Evolutionary conservation across 1,140 invertebrate genomes (phyloP).

Genomic region (Triops cancriformis): DNA sequence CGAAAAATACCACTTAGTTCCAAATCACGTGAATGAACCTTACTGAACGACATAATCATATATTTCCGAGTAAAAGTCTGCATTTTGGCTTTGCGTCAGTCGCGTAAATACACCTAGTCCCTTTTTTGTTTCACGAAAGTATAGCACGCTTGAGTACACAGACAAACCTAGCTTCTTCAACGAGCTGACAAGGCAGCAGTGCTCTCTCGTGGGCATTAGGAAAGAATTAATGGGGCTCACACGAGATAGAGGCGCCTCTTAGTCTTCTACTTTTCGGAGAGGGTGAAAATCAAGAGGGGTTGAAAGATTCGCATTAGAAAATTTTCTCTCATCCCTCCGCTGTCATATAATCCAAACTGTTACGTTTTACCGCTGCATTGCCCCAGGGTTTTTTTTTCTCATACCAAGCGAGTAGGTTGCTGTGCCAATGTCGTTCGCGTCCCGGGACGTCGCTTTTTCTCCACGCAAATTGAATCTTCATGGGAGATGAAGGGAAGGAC

Average conservation of each 20-base stretch:
- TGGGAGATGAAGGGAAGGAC: slow-evolving; percentile 8
- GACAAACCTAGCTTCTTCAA: neutral
- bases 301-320: neutral
- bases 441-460: slow-evolving; percentile 9
- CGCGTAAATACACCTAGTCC: no score
- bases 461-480: slow-evolving; percentile 11
- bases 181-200: neutral
- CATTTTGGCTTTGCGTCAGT: no score
- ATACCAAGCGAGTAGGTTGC: neutral
- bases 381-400: neutral
- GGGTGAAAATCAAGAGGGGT: slow-evolving; percentile 3
- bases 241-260: neutral
- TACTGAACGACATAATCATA: no score
- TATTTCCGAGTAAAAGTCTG: no score
- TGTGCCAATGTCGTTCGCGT: neutral
- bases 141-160: neutral
- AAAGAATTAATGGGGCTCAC: slow-evolving; percentile 13
- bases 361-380: neutral
- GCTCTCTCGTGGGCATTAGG: neutral
- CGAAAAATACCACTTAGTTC: no score
- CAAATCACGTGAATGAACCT: no score
- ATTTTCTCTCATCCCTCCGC: neutral
- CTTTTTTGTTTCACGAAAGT: neutral
- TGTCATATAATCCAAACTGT: slow-evolving; percentile 7
- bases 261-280: neutral